A percentile compares a stretch with the other conserved stretches of the same genome.
These are phyloP conservation scores for Melitaea athalia DNA, from an alignment of 2,888 invertebrate genomes.

Conservation along the genomic window DNA sequence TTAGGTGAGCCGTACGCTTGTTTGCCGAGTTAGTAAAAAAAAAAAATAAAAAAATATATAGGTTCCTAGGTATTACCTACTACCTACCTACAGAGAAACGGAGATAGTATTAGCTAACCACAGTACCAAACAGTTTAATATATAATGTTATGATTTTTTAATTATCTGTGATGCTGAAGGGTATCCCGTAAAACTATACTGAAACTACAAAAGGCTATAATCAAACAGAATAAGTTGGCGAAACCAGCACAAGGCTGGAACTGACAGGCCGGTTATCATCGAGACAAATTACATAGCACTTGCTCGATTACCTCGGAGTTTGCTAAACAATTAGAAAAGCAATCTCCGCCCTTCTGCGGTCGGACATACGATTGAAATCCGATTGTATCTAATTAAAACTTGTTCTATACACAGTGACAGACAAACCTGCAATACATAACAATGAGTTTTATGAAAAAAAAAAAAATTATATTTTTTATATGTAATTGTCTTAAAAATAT, in stretches of 20 bases:
- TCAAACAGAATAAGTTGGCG: constrained; percentile 20
- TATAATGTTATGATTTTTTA: not conserved
- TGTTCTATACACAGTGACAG: constrained; percentile 31
- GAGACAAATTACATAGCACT: constrained; percentile 49
- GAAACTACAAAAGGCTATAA: constrained; percentile 10
- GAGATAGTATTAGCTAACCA: not conserved
- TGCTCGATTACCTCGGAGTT: constrained; percentile 30
- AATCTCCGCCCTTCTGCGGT: constrained; percentile 57
- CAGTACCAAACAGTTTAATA: not conserved
- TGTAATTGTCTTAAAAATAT: too few species aligned
- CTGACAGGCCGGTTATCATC: constrained; percentile 46
- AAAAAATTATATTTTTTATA: not conserved
- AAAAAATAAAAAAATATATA: too few species aligned
- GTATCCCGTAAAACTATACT: not conserved
- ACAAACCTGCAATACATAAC: not conserved
- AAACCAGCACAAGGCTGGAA: constrained; percentile 26
- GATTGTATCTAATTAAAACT: constrained; percentile 61
- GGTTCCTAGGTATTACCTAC: too few species aligned
- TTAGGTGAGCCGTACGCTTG: too few species aligned
- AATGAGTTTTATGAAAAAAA: not conserved
- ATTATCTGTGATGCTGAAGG: not conserved
- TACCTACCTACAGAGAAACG: too few species aligned
- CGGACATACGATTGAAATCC: constrained; percentile 49
- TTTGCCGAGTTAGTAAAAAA: too few species aligned
- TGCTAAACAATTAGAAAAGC: constrained; percentile 56